Percentiles rank a stretch among this genome's conserved stretches.
phyloP scores from a whole-genome alignment of 2,113 vertebrate species.

The Toxotes jaculatrix region DNA sequence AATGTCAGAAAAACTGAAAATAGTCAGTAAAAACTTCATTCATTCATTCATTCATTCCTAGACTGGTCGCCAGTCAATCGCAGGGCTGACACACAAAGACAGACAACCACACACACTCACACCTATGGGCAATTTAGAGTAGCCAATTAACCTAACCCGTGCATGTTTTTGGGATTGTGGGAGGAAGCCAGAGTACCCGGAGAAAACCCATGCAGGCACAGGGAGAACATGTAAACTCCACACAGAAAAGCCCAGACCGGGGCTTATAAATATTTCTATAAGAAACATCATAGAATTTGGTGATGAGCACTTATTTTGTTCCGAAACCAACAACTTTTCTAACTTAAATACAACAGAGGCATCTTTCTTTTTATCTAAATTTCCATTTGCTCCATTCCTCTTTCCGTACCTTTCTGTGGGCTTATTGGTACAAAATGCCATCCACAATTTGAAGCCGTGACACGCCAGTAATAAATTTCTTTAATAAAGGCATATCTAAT shows the following conservation, averaged over 20 bases:
- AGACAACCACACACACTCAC: too few species aligned
- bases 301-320: background rate
- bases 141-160: too few species aligned
- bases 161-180: too few species aligned
- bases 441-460: conserved; percentile 21
- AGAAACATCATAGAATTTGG: background rate
- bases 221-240: too few species aligned
- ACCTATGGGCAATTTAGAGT: too few species aligned
- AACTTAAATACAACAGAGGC: background rate
- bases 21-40: background rate
- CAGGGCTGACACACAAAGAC: too few species aligned
- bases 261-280: too few species aligned
- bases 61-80: too few species aligned
- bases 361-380: background rate
- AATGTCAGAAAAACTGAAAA: background rate
- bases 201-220: too few species aligned
- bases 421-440: conserved; percentile 31
- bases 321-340: background rate
- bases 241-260: too few species aligned
- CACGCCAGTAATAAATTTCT: conserved; percentile 61
- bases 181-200: too few species aligned
- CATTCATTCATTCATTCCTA: too few species aligned
- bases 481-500: conserved; percentile 79
- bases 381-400: background rate
- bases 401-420: conserved; percentile 7